Evolutionary conservation across 1,140 invertebrate genomes (phyloP), one percentile per base, ranked within the genome.

Genomic region (Trichogramma pretiosum): DNA sequence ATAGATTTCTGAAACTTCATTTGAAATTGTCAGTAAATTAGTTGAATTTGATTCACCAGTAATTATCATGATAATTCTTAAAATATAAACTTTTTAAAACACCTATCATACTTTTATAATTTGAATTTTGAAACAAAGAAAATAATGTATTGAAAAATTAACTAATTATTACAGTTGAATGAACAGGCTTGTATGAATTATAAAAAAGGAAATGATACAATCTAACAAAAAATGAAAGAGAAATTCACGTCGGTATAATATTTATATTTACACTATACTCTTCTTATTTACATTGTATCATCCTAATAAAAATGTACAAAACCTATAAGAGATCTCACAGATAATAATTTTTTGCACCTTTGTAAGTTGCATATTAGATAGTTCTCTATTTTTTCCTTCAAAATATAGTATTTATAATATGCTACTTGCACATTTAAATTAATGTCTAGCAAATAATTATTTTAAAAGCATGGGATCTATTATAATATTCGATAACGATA

Each of bases 281-380:
- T 45, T 30, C 38, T 30, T 54, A 55, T 56, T 35, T 60, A 51
- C 53, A 54, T 50, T 26, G 38, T 59, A 44, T 40, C 46, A 39
- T 50, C 30, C 52, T 52, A 57, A 58, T 64, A 65, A 60, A 65
- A 64, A 66, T 66, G 58, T 67, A 66, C 57, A 66, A 63, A 67
- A 66, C 61, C 56, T 67, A 62, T 59, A 56, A 56, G 48, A 43
- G 48, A 52, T 58, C 45, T 52, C 44, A 33, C 19, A 44, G 47
- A 43, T 50, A 17, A 35, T 17, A 40, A 45, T 45, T n/a, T n/a
- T n/a, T 50, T 50, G 41, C 42, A 50, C 43, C 44, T 41, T 44
- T 51, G 46, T 50, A 51, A 55, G 47, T 44, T 43, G 40, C 26
- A 52, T 52, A 50, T 50, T 45, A 32, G n/a, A n/a, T n/a, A n/a